Evolutionary conservation across 2,797 vertebrate genomes (phyloP), one percentile per base, ranked within the genome.

Genomic region (Bradypodion pumilum): DNA sequence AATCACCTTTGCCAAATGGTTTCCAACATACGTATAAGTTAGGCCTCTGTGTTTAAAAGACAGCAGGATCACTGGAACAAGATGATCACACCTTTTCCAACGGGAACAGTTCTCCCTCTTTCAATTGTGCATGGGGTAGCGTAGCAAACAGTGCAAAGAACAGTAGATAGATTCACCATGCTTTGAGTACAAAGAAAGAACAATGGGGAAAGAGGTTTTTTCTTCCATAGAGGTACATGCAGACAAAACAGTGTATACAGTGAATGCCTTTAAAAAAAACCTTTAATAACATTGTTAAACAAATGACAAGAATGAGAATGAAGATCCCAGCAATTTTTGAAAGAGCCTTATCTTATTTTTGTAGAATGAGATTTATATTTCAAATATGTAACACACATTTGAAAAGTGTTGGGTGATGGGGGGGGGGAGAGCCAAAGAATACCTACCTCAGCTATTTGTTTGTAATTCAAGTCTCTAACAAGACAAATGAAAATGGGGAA

Each of bases 231-330:
- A 93, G 94, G 93, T 92, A 95, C 96, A 95, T 97, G 97, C 97
- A 89, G 95, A 97, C 95, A 95, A 94, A 94, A 95, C 93, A 93
- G 91, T 93, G 94, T 90, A 92, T 91, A 96, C 92, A 96, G 90
- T 87, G 92, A 93, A 92, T 56, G 52, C 52, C 21, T 96, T 89
- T 44, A 66, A 32, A 95, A 95, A 94, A 93, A 93, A 93, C 86
- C 91, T 87, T 93, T 89, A 92, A 89, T 89, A 27, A 93, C 87
- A 83, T 91, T 92, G 91, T 94, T 95, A 92, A 96, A 97, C 96
- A 98, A 96, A 97, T 96, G 97, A 97, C 96, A 97, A 96, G 94
- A 96, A 97, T 95, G 96, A 96, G 96, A 94, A 97, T 96, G 96
- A 95, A 95, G 89, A 94, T 90, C 92, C 95, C 94, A 96, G 94